Conservation (phyloP, 1,140 invertebrate genomes). For the Maconellicoccus hirsutus region DNA sequence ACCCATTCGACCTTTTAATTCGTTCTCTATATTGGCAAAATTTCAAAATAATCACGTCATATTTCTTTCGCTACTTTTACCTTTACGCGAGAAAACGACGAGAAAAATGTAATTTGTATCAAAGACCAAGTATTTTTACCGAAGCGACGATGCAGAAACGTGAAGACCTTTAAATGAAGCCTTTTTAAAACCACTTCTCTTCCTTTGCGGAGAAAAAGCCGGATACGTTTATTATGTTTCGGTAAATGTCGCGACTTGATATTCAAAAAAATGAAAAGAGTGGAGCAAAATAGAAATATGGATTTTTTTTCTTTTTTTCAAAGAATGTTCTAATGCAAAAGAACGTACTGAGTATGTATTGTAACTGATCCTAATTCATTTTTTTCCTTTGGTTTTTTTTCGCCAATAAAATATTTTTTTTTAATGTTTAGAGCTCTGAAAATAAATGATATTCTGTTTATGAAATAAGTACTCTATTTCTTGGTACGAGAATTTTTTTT, state of each 20-base stretch:
- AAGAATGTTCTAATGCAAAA: background rate
- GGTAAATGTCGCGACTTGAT: conserved; percentile 7
- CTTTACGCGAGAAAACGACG: background rate
- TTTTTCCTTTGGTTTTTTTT: no score
- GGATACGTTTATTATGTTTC: background rate
- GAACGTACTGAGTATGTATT: background rate
- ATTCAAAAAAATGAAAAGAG: background rate
- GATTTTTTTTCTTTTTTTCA: background rate
- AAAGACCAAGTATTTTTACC: background rate
- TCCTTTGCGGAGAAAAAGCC: background rate
- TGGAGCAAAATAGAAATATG: background rate
- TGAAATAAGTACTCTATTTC: no score
- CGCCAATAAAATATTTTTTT: no score
- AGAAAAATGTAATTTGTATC: background rate
- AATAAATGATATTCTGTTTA: no score
- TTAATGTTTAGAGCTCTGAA: no score
- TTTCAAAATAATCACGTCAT: background rate
- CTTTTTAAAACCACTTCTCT: background rate
- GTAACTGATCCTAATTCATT: no score
- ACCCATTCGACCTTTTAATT: no score
- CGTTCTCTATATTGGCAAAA: background rate
- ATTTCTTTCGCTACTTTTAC: background rate
- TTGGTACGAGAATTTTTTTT: no score
- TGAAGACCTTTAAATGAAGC: conserved; percentile 4
- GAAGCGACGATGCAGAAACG: conserved; percentile 6